A percentile compares a stretch with the other conserved stretches of the same genome.
phyloP scores from a whole-genome alignment of 1,140 invertebrate genomes.

The Matsumurasca onukii region DNA sequence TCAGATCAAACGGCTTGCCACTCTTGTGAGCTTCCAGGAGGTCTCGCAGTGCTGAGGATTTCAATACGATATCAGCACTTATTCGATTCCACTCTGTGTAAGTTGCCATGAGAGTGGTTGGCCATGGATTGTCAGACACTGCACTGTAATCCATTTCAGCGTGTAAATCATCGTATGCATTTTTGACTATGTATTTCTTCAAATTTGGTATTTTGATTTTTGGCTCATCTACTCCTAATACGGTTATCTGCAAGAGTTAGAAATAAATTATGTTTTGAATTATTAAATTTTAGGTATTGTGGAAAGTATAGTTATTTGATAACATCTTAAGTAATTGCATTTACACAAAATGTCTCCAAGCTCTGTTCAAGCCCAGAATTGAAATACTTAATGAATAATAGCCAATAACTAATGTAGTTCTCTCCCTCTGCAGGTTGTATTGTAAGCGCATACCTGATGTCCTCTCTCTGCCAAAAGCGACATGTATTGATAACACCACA shows the following conservation, averaged over 20 bases:
- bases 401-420: too few relatives aligned
- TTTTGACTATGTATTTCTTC: background rate
- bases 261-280: too few relatives aligned
- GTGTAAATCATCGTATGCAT: background rate
- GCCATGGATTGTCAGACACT: background rate
- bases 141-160: background rate
- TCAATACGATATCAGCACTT: background rate
- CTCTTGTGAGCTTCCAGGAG: background rate
- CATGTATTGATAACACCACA: too few relatives aligned
- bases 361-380: too few relatives aligned
- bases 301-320: too few relatives aligned
- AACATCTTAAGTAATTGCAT: too few relatives aligned
- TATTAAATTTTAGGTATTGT: too few relatives aligned
- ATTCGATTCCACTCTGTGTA: background rate
- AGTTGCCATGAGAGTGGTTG: background rate
- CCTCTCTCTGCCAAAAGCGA: too few relatives aligned
- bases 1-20: constrained; percentile 7
- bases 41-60: background rate
- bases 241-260: constrained; percentile 1
- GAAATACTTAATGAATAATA: too few relatives aligned
- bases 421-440: too few relatives aligned
- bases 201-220: constrained; percentile 10
- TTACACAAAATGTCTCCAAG: too few relatives aligned
- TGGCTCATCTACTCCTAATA: constrained; percentile 1
- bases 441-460: too few relatives aligned